Evolutionary conservation across 1,140 invertebrate species (phyloP), one percentile per base, ranked within the genome.

Genomic region (Sycophila sp.): DNA sequence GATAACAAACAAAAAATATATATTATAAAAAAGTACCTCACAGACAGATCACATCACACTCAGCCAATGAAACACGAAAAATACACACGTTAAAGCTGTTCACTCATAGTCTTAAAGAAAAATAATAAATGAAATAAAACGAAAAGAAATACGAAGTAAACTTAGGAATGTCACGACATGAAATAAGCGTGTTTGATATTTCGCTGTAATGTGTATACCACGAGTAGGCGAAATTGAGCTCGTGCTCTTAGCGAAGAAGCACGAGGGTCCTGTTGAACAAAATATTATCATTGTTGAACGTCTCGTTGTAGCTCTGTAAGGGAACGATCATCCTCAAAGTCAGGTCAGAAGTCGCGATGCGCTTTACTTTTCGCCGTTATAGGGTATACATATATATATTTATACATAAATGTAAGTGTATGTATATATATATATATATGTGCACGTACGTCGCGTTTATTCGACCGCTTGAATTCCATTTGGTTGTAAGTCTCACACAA

Each of bases 71-170:
- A 74, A 71, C 60, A 77, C 72, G 63, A n/a, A n/a, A 63, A 69
- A 73, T 71, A 59, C 69, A 76, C 59, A 76, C 73, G 71, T 73
- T 75, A 40, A 55, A 42, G 40, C n/a, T n/a, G n/a, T n/a, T n/a
- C n/a, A n/a, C n/a, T n/a, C n/a, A n/a, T n/a, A n/a, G 22, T n/a
- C n/a, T 17, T 49, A 36, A 6, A 22, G 22, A 40, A 51, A 49
- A 51, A n/a, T 4, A 42, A 40, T n/a, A 45, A 22, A 13, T 49
- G 8, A 34, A 49, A 22, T 58, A 38, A n/a, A n/a, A n/a, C n/a
- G n/a, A n/a, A n/a, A n/a, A n/a, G n/a, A n/a, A n/a, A n/a, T n/a
- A n/a, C n/a, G n/a, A n/a, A n/a, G n/a, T n/a, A n/a, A n/a, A n/a
- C n/a, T n/a, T n/a, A n/a, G n/a, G n/a, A n/a, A n/a, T n/a, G n/a